phyloP scores from a whole-genome alignment of 2,888 invertebrate genomes.

The Thysanoteuthis rhombus region DNA sequence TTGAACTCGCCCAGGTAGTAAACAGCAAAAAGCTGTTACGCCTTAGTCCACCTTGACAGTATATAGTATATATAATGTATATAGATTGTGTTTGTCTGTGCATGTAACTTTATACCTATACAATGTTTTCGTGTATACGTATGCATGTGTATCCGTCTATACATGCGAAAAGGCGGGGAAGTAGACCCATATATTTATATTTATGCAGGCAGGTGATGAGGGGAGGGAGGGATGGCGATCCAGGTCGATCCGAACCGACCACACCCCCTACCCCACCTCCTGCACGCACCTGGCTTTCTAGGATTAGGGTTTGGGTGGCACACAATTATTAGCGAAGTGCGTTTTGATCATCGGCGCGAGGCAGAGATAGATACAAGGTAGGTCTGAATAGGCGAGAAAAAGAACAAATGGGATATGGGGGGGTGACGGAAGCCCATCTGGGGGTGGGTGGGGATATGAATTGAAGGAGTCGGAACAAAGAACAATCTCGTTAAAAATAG shows the following conservation, averaged over 20 bases:
- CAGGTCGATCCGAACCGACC: not conserved
- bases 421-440: not conserved
- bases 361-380: not conserved
- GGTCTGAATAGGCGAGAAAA: not conserved
- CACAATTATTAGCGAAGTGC: not conserved
- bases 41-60: no score
- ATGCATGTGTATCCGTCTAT: not conserved
- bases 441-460: not conserved
- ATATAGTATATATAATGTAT: not conserved
- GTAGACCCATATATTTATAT: not conserved
- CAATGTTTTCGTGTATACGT: not conserved
- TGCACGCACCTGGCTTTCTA: not conserved
- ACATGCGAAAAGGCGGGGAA: not conserved
- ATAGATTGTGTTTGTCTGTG: not conserved
- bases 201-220: not conserved
- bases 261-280: not conserved
- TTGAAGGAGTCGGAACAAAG: not conserved
- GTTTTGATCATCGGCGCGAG: conserved; percentile 12
- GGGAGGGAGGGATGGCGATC: not conserved
- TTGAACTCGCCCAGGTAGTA: no score
- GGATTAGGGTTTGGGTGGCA: not conserved
- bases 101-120: not conserved
- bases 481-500: not conserved
- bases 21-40: no score
- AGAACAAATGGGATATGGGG: not conserved